Conservation (phyloP, 2,888 invertebrate genomes). For the Tineola bisselliella region DNA sequence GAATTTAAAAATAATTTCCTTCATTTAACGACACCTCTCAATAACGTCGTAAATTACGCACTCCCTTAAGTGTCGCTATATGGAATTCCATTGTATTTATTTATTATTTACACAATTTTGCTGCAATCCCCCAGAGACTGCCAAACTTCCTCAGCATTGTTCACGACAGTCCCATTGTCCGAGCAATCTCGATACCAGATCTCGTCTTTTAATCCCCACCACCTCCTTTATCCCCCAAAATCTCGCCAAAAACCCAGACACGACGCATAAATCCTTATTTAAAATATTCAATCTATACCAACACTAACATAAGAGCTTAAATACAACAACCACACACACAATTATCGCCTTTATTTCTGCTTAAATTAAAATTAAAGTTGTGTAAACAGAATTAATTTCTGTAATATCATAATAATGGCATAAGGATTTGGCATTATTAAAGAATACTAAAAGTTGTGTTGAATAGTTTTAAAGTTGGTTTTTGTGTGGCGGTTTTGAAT, state of each 20-base stretch:
- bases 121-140: too few species aligned
- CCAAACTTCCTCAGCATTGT: background rate
- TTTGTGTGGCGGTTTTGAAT: constrained; percentile 21
- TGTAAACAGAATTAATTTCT: too few species aligned
- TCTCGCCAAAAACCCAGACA: constrained; percentile 65
- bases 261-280: constrained; percentile 67
- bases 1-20: too few species aligned
- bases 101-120: too few species aligned
- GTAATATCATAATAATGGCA: background rate
- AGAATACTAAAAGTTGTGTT: too few species aligned
- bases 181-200: background rate
- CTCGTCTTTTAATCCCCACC: constrained; percentile 11
- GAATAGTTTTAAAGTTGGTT: background rate
- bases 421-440: background rate
- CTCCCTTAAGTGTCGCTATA: too few species aligned
- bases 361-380: too few species aligned
- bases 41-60: too few species aligned
- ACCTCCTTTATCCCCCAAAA: constrained; percentile 49
- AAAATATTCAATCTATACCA: constrained; percentile 37
- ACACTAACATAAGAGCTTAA: background rate
- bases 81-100: too few species aligned
- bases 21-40: too few species aligned
- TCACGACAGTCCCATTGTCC: constrained; percentile 1
- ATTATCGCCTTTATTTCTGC: too few species aligned
- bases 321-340: background rate